phyloP scores from a whole-genome alignment of 2,797 vertebrate species.

The Hemitrygon akajei region DNA sequence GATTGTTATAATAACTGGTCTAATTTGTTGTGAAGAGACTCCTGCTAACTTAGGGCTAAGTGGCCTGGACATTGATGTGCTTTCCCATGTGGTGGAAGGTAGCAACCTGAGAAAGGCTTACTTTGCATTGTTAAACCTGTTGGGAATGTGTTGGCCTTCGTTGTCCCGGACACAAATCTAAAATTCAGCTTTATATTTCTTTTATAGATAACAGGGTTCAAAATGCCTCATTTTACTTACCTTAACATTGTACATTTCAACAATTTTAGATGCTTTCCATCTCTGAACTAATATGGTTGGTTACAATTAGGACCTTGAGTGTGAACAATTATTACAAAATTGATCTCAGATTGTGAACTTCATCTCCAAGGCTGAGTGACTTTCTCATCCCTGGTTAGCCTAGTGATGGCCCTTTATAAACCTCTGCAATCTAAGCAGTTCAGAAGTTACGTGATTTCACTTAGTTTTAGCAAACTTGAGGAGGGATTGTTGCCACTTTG shows the following conservation, averaged over 20 bases:
- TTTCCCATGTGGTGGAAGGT: neutral
- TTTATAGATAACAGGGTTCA: neutral
- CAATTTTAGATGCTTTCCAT: neutral
- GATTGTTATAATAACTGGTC: conserved; percentile 22
- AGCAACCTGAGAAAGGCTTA: neutral
- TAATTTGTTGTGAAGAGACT: conserved; percentile 23
- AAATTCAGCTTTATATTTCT: neutral
- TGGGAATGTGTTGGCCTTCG: neutral
- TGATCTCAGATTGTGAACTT: neutral
- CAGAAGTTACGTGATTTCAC: neutral
- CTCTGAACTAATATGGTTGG: neutral
- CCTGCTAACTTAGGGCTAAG: conserved; percentile 26
- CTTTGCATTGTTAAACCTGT: neutral
- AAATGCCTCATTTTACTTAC: neutral
- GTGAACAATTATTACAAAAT: neutral
- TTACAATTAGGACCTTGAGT: too few species aligned
- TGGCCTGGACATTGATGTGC: neutral
- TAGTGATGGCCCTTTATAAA: too few species aligned
- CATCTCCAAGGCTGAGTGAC: neutral
- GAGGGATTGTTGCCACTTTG: too few species aligned
- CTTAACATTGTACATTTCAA: neutral
- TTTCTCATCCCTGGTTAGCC: neutral
- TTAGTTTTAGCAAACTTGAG: too few species aligned
- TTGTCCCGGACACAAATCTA: neutral
- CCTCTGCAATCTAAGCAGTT: neutral